These are phyloP conservation scores for Coccyzus lansbergi DNA, from an alignment of 2,797 vertebrate species.

Conservation along the genomic window DNA sequence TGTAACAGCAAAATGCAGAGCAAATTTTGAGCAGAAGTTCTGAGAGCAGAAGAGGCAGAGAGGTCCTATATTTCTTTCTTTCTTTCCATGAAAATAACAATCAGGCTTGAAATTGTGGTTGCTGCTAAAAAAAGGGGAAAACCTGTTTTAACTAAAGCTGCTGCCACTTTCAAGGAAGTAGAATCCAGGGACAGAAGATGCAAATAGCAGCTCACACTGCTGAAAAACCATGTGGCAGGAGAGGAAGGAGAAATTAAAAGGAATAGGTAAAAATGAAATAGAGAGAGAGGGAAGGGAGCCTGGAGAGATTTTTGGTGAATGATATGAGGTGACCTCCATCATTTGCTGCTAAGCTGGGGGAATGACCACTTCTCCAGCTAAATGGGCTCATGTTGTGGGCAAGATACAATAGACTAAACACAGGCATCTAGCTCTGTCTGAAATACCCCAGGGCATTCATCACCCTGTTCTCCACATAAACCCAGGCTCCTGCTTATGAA, in stretches of 20 bases:
- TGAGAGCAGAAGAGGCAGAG: background rate
- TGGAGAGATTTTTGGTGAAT: background rate
- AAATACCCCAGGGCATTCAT: background rate
- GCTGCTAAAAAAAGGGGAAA: background rate
- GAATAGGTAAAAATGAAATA: background rate
- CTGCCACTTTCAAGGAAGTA: background rate
- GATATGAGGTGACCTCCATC: background rate
- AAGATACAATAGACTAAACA: background rate
- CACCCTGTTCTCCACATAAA: background rate
- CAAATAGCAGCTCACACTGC: background rate
- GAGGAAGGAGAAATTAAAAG: background rate
- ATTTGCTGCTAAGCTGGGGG: background rate
- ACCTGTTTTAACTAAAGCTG: accelerated
- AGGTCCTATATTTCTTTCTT: background rate
- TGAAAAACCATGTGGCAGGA: background rate
- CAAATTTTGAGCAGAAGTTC: background rate
- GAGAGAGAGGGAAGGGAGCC: background rate
- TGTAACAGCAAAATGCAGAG: background rate
- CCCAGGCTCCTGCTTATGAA: background rate
- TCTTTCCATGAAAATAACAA: background rate
- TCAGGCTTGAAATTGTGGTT: background rate
- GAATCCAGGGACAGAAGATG: background rate
- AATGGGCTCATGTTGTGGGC: background rate
- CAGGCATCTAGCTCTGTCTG: background rate
- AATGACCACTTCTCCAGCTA: background rate